Percentiles rank a stretch among this genome's conserved stretches.
These are phyloP conservation scores for Acropora yongei DNA, from an alignment of 64 coral and sea anemone species.

Conservation along the genomic window DNA sequence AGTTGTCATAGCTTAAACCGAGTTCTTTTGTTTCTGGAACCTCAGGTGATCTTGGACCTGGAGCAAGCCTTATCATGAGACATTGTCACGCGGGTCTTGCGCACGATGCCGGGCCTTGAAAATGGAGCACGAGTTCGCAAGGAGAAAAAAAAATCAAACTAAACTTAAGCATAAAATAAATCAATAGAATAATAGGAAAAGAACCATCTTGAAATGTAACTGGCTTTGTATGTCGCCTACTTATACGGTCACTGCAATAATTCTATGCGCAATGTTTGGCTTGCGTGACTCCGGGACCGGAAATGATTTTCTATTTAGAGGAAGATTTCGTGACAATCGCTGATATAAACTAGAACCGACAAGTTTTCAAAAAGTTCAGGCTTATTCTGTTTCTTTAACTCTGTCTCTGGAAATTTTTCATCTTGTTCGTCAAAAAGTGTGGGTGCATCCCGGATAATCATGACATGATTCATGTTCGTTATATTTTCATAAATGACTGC, in stretches of 20 bases:
- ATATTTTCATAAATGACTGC: neutral
- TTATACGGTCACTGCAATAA: neutral
- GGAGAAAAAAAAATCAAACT: neutral
- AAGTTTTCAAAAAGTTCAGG: no score
- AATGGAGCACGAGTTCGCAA: neutral
- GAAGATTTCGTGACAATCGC: neutral
- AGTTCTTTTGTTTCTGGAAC: neutral
- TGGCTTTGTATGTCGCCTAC: neutral
- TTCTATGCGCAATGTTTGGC: neutral
- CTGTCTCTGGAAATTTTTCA: neutral
- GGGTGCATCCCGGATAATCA: neutral
- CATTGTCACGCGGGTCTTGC: neutral
- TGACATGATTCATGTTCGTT: neutral
- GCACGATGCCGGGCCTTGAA: neutral
- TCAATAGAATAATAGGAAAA: neutral
- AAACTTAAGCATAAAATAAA: neutral
- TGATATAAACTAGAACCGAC: no score
- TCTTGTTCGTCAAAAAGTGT: neutral
- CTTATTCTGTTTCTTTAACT: neutral
- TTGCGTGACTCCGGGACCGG: constrained; percentile 5
- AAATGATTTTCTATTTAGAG: neutral
- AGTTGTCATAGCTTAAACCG: neutral
- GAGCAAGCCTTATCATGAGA: neutral
- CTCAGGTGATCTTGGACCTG: neutral
- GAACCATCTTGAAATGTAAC: neutral